phyloP scores from a whole-genome alignment of 1,140 invertebrate genomes.

The Centruroides sculpturatus region DNA sequence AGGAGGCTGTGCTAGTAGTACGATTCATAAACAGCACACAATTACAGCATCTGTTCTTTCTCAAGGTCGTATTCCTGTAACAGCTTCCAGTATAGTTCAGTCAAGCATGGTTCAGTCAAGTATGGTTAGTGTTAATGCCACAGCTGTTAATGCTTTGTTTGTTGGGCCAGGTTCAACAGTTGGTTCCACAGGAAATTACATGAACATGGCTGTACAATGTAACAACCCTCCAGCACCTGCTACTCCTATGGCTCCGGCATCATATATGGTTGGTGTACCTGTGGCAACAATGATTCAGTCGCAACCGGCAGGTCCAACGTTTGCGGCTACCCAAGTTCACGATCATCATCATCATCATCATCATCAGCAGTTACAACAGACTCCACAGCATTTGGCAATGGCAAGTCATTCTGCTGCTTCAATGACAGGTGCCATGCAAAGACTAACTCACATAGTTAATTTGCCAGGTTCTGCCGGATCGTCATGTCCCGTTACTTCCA shows the following conservation, averaged over 20 bases:
- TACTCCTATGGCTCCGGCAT: conserved; percentile 7
- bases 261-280: conserved; percentile 25
- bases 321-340: conserved; percentile 13
- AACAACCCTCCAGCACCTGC: conserved; percentile 7
- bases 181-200: conserved; percentile 29
- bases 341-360: conserved; percentile 1
- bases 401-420: conserved; percentile 6
- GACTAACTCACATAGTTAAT: conserved; percentile 24
- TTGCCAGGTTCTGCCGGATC: conserved; percentile 26
- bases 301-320: conserved; percentile 24
- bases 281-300: conserved; percentile 45
- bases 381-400: conserved; percentile 9
- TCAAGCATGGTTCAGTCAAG: conserved; percentile 13
- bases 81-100: conserved; percentile 1
- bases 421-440: conserved; percentile 21
- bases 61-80: conserved; percentile 5
- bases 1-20: neutral
- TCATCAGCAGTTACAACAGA: conserved; percentile 12
- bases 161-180: conserved; percentile 22
- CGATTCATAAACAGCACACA: conserved; percentile 7
- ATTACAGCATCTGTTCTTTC: neutral
- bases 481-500: conserved; percentile 38
- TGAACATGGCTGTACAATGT: conserved; percentile 16
- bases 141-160: conserved; percentile 14
- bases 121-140: conserved; percentile 15